Evolutionary conservation across 2,797 vertebrate species (phyloP), one percentile per base, ranked within the genome.

Genomic region (Rousettus madagascariensis): DNA sequence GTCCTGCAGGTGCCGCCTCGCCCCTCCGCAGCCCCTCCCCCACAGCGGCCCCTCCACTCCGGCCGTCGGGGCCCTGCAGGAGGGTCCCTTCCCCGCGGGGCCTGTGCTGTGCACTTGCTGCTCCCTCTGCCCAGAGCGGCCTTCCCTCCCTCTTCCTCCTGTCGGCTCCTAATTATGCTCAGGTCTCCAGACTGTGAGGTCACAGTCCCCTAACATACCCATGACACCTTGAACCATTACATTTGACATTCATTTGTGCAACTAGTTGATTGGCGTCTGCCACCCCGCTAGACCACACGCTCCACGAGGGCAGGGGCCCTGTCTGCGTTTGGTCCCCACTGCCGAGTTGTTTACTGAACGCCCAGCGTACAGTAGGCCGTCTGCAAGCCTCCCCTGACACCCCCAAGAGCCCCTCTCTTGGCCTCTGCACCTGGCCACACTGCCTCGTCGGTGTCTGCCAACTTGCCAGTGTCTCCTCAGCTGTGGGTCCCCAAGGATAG

Each of bases 261-360:
- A 20, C 63, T 43, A 0, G 28, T 33, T 75, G 38, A 20, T 4
- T 36, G 46, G 10, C 8, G 5, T 65, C 59, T 71, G 55, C 33
- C 53, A 15, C 7, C 4, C 57, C 2, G 0, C 33, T 33, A 5
- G 55, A 53, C n/a, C 24, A 9, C n/a, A 0, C 0, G 1, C 28
- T 9, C 20, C 19, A 0, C 22, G 24, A 72, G 49, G 22, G 16
- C 55, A 66, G 51, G 51, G 79, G 28, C 33, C 22, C 16, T 8
- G 4, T 63, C 20, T 69, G 33, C 11, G 28, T 78, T 24, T 72
- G 83, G 28, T 28, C 4, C 46, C 24, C 5, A 2, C 68, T n/a
- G 19, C 16, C 2, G 0, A 19, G 3, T 0, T 28, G 26, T 61
- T 46, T 41, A 5, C 7, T 9, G 38, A 71, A 28, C 24, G 8